Conservation (phyloP, 2,888 invertebrate species). For the Willowsia nigromaculata region DNA sequence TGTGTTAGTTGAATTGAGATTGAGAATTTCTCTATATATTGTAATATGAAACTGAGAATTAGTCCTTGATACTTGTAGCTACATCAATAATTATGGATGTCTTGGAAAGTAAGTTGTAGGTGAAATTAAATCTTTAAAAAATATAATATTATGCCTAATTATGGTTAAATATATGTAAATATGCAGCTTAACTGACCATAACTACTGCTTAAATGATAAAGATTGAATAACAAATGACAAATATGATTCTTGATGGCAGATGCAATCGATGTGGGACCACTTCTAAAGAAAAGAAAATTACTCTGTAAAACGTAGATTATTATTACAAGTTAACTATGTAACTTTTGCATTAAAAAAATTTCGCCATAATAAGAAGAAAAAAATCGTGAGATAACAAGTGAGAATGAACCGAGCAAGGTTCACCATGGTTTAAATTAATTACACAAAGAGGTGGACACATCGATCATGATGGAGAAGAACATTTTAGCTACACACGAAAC, state of each 20-base stretch:
- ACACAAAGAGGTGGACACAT: conserved; percentile 4
- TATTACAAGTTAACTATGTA: not conserved
- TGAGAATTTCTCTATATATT: too few species aligned
- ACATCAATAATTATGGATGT: too few species aligned
- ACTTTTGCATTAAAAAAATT: not conserved
- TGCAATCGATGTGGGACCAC: conserved; percentile 53
- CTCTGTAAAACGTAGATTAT: not conserved
- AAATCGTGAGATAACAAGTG: not conserved
- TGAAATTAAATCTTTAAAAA: not conserved
- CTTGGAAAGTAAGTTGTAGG: too few species aligned
- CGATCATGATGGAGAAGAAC: not conserved
- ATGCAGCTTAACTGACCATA: conserved; percentile 25
- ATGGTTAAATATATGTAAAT: conserved; percentile 21
- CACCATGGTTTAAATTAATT: too few species aligned
- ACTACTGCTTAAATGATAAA: not conserved
- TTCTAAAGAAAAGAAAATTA: not conserved
- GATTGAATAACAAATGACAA: conserved; percentile 27
- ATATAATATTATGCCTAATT: not conserved
- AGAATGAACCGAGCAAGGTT: too few species aligned
- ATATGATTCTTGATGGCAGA: not conserved
- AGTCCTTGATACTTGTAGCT: too few species aligned
- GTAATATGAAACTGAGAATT: too few species aligned
- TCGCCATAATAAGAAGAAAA: not conserved
- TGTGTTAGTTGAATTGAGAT: too few species aligned
- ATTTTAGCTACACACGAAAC: not conserved